Evolutionary conservation across 64 coral and sea anemone genomes (phyloP).

Genomic region (Porites australiensis): DNA sequence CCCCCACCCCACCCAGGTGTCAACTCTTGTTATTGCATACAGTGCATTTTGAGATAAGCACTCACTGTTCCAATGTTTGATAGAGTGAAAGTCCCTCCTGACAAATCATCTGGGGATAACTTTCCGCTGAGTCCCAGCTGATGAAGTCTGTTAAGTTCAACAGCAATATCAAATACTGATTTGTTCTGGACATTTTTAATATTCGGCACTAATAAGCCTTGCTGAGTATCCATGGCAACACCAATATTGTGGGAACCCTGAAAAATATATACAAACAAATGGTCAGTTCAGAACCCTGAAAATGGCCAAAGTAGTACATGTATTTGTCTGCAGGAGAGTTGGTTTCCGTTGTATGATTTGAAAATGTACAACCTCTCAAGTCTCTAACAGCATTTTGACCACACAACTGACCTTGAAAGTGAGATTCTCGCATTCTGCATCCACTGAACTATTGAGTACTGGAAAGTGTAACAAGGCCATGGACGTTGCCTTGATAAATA

Average conservation of each 20-base stretch:
- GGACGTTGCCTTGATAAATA: slow-evolving; percentile 97
- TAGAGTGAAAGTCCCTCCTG: slow-evolving; percentile 93
- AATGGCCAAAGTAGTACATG: no score
- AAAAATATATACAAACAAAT: not conserved
- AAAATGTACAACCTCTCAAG: no score
- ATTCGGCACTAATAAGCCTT: slow-evolving; percentile 95
- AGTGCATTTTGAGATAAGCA: not conserved
- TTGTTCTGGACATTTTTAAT: slow-evolving; percentile 95
- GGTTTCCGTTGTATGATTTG: no score
- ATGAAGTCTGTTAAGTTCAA: slow-evolving; percentile 91
- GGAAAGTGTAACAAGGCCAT: slow-evolving; percentile 95
- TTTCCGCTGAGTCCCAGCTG: slow-evolving; percentile 71
- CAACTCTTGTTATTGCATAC: not conserved
- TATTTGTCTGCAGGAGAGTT: no score
- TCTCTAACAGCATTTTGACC: no score
- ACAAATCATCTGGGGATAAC: slow-evolving; percentile 76
- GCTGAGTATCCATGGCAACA: slow-evolving; percentile 96
- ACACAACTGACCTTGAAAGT: slow-evolving; percentile 82
- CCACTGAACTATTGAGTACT: slow-evolving; percentile 94
- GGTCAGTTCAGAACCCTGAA: no score
- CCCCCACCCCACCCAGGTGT: no score
- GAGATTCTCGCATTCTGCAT: slow-evolving; percentile 82
- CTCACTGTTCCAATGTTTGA: slow-evolving; percentile 99
- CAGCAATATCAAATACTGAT: slow-evolving; percentile 94
- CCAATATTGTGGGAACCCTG: slow-evolving; percentile 92